A percentile compares a stretch with the other conserved stretches of the same genome.
phyloP scores from a whole-genome alignment of 1,140 invertebrate species.

The Venturia canescens region DNA sequence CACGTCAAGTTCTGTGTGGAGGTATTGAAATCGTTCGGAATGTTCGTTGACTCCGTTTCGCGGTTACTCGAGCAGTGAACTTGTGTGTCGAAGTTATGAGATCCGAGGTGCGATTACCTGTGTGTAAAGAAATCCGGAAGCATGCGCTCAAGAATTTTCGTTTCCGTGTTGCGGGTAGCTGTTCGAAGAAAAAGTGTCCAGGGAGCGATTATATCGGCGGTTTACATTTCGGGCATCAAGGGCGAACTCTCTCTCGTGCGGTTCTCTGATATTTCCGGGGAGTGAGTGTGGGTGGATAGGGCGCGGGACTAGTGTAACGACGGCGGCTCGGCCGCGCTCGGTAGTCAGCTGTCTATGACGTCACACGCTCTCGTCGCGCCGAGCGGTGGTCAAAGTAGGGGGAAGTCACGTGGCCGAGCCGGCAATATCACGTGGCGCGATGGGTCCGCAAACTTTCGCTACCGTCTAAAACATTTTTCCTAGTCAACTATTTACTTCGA shows the following conservation, averaged over 20 bases:
- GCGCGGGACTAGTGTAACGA: not conserved
- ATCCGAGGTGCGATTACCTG: too few species aligned
- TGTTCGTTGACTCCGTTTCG: too few species aligned
- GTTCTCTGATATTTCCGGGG: not conserved
- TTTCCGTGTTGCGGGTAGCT: not conserved
- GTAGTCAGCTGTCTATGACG: slow-evolving; percentile 74
- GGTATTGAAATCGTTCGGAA: too few species aligned
- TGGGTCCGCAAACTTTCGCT: slow-evolving; percentile 43
- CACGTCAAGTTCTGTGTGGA: too few species aligned
- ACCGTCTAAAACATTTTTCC: not conserved
- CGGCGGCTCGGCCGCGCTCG: slow-evolving; percentile 5
- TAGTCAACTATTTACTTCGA: not conserved
- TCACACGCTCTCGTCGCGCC: slow-evolving; percentile 49
- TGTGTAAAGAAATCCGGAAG: not conserved
- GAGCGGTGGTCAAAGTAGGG: slow-evolving; percentile 39
- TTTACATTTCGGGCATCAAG: slow-evolving; percentile 18
- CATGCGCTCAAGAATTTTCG: not conserved
- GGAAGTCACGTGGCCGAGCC: slow-evolving; percentile 58
- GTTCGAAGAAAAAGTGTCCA: not conserved
- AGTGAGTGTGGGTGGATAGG: not conserved
- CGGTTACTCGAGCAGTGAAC: too few species aligned
- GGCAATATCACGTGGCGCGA: slow-evolving; percentile 66
- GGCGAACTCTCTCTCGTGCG: slow-evolving; percentile 5
- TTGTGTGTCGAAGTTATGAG: too few species aligned
- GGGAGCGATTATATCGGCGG: not conserved